Conservation (phyloP, 2,797 vertebrate species). For the Fistularia tabacaria region DNA sequence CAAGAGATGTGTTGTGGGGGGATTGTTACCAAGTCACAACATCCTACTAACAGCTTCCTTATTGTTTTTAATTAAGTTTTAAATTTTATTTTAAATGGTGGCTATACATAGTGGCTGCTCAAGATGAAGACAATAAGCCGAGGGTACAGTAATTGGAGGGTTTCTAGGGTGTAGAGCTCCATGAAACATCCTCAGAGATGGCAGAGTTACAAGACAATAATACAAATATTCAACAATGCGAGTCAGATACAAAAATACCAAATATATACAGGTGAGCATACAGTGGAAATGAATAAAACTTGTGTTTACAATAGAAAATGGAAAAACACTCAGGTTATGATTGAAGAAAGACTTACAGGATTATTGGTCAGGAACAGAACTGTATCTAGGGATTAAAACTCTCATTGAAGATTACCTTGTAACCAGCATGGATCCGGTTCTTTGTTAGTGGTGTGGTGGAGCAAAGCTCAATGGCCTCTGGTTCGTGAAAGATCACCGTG, state of each 20-base stretch:
- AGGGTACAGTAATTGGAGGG: too few species aligned
- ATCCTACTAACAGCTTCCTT: too few species aligned
- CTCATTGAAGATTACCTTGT: constrained; percentile 83
- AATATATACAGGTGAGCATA: neutral
- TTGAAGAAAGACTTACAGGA: constrained; percentile 49
- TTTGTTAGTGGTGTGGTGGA: constrained; percentile 90
- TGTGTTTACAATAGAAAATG: constrained; percentile 12
- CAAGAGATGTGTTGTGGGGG: too few species aligned
- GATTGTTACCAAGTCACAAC: too few species aligned
- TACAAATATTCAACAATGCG: constrained; percentile 22
- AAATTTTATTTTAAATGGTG: too few species aligned
- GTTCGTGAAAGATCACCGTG: constrained; percentile 96
- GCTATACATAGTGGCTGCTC: too few species aligned
- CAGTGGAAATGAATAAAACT: constrained; percentile 23
- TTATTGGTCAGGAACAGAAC: constrained; percentile 26
- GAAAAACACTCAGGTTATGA: constrained; percentile 45
- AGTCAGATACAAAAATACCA: constrained; percentile 26
- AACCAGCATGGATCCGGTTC: constrained; percentile 83
- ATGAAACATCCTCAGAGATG: too few species aligned
- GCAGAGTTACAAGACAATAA: too few species aligned
- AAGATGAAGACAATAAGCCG: too few species aligned
- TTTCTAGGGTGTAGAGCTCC: too few species aligned
- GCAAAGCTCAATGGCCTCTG: constrained; percentile 96
- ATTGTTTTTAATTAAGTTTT: too few species aligned
- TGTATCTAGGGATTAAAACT: constrained; percentile 45